Conservation (phyloP, 2,797 vertebrate genomes). For the Nannoperca obscura region DNA sequence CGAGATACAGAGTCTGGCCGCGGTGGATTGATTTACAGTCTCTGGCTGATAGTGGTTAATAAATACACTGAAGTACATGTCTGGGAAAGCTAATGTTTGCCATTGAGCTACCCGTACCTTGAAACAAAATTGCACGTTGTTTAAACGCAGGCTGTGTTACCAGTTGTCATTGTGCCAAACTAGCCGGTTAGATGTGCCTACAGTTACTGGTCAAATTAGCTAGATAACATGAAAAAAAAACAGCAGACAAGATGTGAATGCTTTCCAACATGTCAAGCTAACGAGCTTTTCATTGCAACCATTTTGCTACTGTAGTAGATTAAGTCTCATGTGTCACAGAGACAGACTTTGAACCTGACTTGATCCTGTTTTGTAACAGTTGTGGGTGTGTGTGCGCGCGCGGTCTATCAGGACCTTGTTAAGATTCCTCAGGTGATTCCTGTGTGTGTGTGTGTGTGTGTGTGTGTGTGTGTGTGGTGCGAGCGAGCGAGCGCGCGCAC, state of each 20-base stretch:
- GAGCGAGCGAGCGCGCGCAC: too few relatives aligned
- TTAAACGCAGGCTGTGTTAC: background rate
- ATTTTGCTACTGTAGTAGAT: background rate
- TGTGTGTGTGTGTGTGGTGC: background rate
- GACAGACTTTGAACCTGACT: slow-evolving; percentile 56
- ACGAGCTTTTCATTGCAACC: background rate
- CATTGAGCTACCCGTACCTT: background rate
- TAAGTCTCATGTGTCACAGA: background rate
- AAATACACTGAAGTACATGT: slow-evolving; percentile 10
- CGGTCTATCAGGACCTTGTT: slow-evolving; percentile 6
- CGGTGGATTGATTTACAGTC: slow-evolving; percentile 41
- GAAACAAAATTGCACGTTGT: background rate
- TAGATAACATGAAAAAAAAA: background rate
- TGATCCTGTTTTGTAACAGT: background rate
- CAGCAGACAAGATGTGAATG: background rate
- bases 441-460: background rate
- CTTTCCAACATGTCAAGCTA: background rate
- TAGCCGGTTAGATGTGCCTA: slow-evolving; percentile 8
- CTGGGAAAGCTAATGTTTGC: background rate
- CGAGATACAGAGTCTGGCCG: slow-evolving; percentile 31
- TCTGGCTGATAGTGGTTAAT: background rate
- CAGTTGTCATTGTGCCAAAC: slow-evolving; percentile 27
- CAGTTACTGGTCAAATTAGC: background rate
- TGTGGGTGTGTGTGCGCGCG: slow-evolving; percentile 22
- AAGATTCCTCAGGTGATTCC: slow-evolving; percentile 38